Evolutionary conservation across 2,113 vertebrate species (phyloP), one percentile per base, ranked within the genome.

Genomic region (Megalops atlanticus): DNA sequence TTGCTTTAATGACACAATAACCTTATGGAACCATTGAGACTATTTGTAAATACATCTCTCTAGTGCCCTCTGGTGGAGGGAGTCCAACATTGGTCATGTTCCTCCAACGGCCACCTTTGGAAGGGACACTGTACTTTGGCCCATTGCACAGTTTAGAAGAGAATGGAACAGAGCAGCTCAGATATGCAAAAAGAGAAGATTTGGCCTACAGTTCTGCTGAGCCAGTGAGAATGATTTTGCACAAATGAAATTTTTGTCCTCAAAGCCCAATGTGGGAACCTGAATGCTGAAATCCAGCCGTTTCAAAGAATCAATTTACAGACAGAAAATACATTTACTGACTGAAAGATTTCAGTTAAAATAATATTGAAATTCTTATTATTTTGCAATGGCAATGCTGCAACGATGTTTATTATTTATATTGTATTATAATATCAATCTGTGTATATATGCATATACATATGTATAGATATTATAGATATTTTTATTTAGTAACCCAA

Each of bases 41-140:
- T 5, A 24, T 52, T 52, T 36, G 24, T 45, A n/a, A 76, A 4
- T 31, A 24, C 43, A 40, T 54, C 69, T 52, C 58, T 27, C 45
- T 80, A 54, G 41, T 74, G 79, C 36, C 79, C 70, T 54, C 70
- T 73, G 69, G 45, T 80, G 79, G 79, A 39, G 31, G 14, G 45
- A 80, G 69, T 31, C 33, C 11, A 8, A 74, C 69, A 74, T 45
- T 52, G 69, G 24, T 70, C 38, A 36, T 27, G 12, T 52, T 74
- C 36, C 45, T 38, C 27, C 49, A 80, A 1, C 31, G 35, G 36
- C 31, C 15, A 3, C 36, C 33, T 38, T 49, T 71, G 36, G 21
- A 58, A 18, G 21, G 27, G 76, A 12, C 49, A 39, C 27, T 39
- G 4, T 24, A n/a, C 41, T 18, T 12, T 38, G 21, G 45, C n/a